Evolutionary conservation across 2,797 vertebrate genomes (phyloP).

Genomic region (Pseudotriccus pelzelni): DNA sequence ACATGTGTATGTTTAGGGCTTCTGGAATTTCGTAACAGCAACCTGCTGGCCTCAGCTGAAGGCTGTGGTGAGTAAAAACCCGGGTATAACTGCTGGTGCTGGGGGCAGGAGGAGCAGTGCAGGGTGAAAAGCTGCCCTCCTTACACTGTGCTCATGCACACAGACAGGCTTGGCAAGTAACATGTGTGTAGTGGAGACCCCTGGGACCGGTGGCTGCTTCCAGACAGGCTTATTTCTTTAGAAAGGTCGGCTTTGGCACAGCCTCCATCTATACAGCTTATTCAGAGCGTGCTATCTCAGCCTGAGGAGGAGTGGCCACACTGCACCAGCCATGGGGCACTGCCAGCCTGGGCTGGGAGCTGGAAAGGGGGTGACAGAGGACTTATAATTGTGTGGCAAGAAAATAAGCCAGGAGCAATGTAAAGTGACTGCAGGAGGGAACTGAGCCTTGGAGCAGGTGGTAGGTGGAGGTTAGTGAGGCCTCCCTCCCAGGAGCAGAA

Average conservation of each 20-base stretch:
- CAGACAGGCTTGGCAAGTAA: neutral
- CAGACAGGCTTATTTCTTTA: neutral
- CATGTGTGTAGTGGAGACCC: rapidly evolving
- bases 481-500: neutral
- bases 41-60: neutral
- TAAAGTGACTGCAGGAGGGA: neutral
- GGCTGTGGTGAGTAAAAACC: neutral
- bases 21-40: neutral
- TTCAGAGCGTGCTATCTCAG: rapidly evolving
- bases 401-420: neutral
- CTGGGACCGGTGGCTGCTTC: neutral
- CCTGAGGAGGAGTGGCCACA: rapidly evolving
- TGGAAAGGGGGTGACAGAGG: neutral
- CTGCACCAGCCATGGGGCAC: neutral
- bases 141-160: rapidly evolving
- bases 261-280: neutral
- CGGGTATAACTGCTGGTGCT: rapidly evolving
- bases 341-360: neutral
- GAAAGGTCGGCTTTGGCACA: neutral
- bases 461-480: neutral
- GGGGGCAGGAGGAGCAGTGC: neutral
- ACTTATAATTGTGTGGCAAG: neutral
- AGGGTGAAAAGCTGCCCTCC: neutral
- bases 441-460: neutral
- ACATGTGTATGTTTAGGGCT: neutral